Conservation (phyloP, 30 jellyfish, hydroid and myxozoan genomes). For the Turritopsis rubra region DNA sequence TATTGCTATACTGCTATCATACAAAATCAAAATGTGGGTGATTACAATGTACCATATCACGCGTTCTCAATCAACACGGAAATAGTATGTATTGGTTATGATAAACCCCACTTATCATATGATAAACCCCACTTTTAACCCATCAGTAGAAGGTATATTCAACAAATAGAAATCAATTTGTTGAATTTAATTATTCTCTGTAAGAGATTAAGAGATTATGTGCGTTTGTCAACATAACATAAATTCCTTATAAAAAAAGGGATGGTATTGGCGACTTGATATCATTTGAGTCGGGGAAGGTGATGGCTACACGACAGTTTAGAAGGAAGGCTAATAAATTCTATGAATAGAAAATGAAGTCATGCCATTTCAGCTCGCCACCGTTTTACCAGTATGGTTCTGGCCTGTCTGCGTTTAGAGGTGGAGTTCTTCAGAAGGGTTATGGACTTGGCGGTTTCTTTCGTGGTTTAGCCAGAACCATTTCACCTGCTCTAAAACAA, state of each 20-base stretch:
- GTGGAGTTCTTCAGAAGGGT: conserved; percentile 17
- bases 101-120: conserved; percentile 21
- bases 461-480: conserved; percentile 6
- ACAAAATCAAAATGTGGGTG: conserved; percentile 28
- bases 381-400: not conserved
- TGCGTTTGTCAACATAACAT: too few relatives aligned
- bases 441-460: conserved; percentile 30
- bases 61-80: conserved; percentile 25
- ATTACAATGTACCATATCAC: conserved; percentile 4
- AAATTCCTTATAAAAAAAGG: too few relatives aligned
- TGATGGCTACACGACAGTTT: conserved; percentile 17
- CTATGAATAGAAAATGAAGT: too few relatives aligned
- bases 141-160: conserved; percentile 20
- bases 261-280: conserved; percentile 25
- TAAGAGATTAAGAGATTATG: too few relatives aligned
- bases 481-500: conserved; percentile 13
- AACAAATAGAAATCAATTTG: conserved; percentile 25
- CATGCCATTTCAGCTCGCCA: not conserved
- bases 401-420: conserved; percentile 17
- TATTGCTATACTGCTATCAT: conserved; percentile 29
- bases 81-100: not conserved
- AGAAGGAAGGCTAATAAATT: conserved; percentile 9
- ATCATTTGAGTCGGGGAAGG: conserved; percentile 27
- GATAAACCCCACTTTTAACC: conserved; percentile 15
- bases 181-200: too few relatives aligned